These are phyloP conservation scores for Erethizon dorsatum DNA, from an alignment of 2,797 vertebrate genomes.

Conservation along the genomic window DNA sequence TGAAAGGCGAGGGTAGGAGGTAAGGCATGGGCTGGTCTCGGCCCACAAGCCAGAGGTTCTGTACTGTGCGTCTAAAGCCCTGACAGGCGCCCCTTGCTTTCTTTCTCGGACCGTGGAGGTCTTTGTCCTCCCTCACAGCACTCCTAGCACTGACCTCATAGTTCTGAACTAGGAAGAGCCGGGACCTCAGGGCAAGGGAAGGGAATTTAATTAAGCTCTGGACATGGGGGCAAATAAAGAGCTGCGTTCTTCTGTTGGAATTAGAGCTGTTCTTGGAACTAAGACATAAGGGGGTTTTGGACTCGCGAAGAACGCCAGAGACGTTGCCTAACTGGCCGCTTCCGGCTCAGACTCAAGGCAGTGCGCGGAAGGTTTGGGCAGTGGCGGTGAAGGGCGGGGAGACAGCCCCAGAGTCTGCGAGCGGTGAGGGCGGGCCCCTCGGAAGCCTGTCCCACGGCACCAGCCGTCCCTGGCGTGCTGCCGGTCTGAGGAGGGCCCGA, in stretches of 20 bases:
- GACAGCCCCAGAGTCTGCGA: neutral
- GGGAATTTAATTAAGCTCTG: constrained; percentile 47
- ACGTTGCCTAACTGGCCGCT: neutral
- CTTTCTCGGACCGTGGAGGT: neutral
- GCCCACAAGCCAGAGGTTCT: neutral
- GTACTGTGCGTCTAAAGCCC: neutral
- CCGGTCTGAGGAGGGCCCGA: accelerated
- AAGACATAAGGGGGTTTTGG: neutral
- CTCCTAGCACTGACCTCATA: neutral
- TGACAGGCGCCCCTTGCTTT: neutral
- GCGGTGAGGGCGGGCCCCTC: too few species aligned
- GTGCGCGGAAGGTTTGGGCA: too few species aligned
- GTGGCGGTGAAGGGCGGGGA: neutral
- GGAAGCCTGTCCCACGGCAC: too few species aligned
- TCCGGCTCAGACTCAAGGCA: too few species aligned
- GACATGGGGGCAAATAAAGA: accelerated
- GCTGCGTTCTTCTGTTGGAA: constrained; percentile 20
- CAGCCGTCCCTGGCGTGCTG: neutral
- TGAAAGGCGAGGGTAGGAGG: neutral
- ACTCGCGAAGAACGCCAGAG: neutral
- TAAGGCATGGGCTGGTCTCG: neutral
- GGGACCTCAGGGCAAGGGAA: neutral
- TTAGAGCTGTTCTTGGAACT: constrained; percentile 54
- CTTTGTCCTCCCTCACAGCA: neutral
- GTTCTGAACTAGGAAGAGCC: neutral